A percentile compares a stretch with the other conserved stretches of the same genome.
Evolutionary conservation across 30 jellyfish, hydroid and myxozoan genomes (phyloP).

Genomic region (Aurelia aurita complex sp. Pacific): DNA sequence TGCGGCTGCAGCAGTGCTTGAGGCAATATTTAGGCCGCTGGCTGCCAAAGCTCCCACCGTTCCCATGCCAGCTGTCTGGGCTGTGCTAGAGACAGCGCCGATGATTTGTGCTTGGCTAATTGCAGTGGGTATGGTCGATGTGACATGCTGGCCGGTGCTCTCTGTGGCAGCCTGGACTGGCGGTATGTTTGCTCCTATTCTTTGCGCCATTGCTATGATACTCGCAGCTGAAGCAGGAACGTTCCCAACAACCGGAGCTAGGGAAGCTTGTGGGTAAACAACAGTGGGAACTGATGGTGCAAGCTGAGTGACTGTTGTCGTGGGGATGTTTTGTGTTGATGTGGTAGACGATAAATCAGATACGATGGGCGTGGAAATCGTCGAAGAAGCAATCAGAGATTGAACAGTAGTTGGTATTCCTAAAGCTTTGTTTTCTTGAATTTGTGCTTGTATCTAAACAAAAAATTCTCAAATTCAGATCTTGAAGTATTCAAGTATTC

Average conservation of each 20-base stretch:
- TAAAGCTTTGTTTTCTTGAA: constrained; percentile 28
- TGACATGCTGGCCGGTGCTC: background rate
- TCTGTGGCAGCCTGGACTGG: background rate
- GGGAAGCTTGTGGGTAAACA: background rate
- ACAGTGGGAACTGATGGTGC: background rate
- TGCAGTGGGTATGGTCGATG: background rate
- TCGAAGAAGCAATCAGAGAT: constrained; percentile 2
- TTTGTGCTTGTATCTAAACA: constrained; percentile 38
- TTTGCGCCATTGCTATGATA: background rate
- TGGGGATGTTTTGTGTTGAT: background rate
- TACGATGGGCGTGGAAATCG: background rate
- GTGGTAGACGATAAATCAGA: background rate
- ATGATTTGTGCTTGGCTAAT: background rate
- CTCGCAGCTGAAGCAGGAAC: background rate
- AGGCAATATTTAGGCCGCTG: background rate
- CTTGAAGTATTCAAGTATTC: too few relatives aligned
- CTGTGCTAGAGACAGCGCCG: background rate
- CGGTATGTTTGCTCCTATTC: background rate
- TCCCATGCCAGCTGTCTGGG: background rate
- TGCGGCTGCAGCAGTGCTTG: background rate
- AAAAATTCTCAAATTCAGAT: too few relatives aligned
- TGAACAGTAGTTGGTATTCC: constrained; percentile 29
- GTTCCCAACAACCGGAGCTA: background rate
- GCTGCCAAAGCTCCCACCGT: background rate
- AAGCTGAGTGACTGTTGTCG: background rate